Conservation (phyloP, 2,113 vertebrate species). For the Cinclus cinclus region DNA sequence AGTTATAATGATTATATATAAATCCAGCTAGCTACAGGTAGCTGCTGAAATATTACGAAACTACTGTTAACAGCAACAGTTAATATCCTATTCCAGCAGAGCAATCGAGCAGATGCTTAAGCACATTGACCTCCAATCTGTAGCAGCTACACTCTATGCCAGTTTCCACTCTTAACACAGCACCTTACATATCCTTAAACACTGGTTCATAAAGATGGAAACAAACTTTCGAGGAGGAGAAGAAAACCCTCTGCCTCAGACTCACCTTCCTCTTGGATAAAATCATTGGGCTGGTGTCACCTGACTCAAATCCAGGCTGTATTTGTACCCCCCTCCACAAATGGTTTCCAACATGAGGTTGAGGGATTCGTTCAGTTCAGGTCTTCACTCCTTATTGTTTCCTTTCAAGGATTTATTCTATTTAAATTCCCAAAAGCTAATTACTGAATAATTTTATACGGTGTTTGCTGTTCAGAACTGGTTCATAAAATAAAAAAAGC, state of each 20-base stretch:
- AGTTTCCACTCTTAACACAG: neutral
- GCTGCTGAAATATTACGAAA: neutral
- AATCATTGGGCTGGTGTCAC: neutral
- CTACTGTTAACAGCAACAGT: neutral
- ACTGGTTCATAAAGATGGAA: neutral
- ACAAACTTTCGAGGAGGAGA: neutral
- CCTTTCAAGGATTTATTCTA: neutral
- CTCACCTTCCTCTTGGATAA: neutral
- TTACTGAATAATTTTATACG: neutral
- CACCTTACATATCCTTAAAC: neutral
- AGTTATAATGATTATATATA: neutral
- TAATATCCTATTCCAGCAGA: neutral
- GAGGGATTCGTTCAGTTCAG: neutral
- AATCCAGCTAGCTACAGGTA: neutral
- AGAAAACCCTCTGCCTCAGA: neutral
- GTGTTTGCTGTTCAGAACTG: neutral
- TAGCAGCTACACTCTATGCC: neutral
- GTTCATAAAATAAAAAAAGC: neutral
- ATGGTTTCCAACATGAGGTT: fast-evolving
- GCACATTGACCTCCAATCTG: neutral
- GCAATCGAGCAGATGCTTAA: neutral
- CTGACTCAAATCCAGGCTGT: neutral
- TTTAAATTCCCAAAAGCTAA: neutral
- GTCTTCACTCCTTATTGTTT: neutral
- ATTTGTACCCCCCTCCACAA: neutral